Percentiles rank a stretch among this genome's conserved stretches.
Conservation (phyloP, 2,888 invertebrate genomes). For the Sceliomorpha sp. region DNA sequence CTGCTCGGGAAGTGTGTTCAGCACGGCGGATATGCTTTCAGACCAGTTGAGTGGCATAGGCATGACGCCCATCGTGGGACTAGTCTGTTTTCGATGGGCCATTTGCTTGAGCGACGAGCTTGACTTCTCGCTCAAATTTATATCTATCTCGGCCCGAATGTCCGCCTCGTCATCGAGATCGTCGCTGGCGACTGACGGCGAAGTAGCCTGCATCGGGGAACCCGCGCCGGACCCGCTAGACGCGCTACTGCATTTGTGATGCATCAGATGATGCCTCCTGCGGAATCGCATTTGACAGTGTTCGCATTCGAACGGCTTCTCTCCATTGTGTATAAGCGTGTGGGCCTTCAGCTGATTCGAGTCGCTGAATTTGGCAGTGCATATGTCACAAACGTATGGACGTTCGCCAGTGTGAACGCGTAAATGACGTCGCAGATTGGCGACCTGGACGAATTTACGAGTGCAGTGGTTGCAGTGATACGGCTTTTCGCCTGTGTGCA, state of each 20-base stretch:
- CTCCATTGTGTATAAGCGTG: slow-evolving; percentile 92
- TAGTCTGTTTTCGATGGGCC: too few relatives aligned
- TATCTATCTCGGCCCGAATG: too few relatives aligned
- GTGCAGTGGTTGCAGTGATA: slow-evolving; percentile 96
- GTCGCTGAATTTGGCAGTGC: slow-evolving; percentile 93
- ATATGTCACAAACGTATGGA: slow-evolving; percentile 93
- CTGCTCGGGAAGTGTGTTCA: slow-evolving; percentile 86
- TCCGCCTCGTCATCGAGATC: slow-evolving; percentile 69
- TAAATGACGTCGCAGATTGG: slow-evolving; percentile 92
- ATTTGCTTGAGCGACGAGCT: too few relatives aligned
- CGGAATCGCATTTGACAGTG: slow-evolving; percentile 90
- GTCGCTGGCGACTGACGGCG: slow-evolving; percentile 68
- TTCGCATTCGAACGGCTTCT: slow-evolving; percentile 92
- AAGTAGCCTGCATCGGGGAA: slow-evolving; percentile 56
- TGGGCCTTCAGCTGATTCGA: slow-evolving; percentile 96
- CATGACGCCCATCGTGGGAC: slow-evolving; percentile 75
- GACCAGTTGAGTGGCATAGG: slow-evolving; percentile 82
- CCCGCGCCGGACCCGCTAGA: slow-evolving; percentile 63
- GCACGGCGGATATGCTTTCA: slow-evolving; percentile 67
- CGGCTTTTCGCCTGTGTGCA: slow-evolving; percentile 96
- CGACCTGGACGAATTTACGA: slow-evolving; percentile 95
- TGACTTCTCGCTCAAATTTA: too few relatives aligned
- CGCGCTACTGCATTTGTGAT: slow-evolving; percentile 87
- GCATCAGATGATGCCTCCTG: slow-evolving; percentile 91
- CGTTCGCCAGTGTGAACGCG: slow-evolving; percentile 95